phyloP scores from a whole-genome alignment of 2,888 invertebrate species.

The Brenthis hecate region DNA sequence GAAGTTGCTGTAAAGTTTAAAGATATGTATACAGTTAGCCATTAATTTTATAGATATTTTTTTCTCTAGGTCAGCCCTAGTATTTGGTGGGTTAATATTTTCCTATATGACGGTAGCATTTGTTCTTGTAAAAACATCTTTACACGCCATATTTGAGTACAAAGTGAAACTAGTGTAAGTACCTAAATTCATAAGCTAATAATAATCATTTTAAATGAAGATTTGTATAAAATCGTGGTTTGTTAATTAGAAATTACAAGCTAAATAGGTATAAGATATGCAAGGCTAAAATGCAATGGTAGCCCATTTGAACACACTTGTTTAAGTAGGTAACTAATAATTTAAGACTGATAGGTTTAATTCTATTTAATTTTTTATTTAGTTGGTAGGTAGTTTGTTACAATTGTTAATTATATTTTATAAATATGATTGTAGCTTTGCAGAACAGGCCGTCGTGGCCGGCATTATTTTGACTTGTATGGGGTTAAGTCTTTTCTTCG shows the following conservation, averaged over 20 bases:
- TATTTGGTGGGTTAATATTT: constrained; percentile 65
- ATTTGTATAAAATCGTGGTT: no score
- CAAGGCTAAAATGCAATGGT: no score
- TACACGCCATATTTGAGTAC: constrained; percentile 74
- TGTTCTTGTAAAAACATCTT: constrained; percentile 61
- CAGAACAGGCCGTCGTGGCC: constrained; percentile 63
- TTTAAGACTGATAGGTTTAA: no score
- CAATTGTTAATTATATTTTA: not conserved
- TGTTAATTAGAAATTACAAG: no score
- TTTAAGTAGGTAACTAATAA: no score
- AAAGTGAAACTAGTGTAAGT: constrained; percentile 73
- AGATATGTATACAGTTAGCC: not conserved
- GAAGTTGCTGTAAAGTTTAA: no score
- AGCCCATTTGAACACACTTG: no score
- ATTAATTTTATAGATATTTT: constrained; percentile 7
- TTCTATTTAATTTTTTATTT: not conserved
- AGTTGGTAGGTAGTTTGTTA: not conserved
- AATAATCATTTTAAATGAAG: not conserved
- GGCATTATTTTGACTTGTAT: constrained; percentile 58
- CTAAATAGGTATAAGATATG: no score
- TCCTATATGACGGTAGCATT: constrained; percentile 65
- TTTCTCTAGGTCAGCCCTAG: constrained; percentile 55
- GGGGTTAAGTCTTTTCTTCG: constrained; percentile 58
- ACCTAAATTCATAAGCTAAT: not conserved
- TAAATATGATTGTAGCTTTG: constrained; percentile 53